Base-by-base conservation (phyloP, 2,797 vertebrate species). In the Arctocebus calabarensis region DNA sequence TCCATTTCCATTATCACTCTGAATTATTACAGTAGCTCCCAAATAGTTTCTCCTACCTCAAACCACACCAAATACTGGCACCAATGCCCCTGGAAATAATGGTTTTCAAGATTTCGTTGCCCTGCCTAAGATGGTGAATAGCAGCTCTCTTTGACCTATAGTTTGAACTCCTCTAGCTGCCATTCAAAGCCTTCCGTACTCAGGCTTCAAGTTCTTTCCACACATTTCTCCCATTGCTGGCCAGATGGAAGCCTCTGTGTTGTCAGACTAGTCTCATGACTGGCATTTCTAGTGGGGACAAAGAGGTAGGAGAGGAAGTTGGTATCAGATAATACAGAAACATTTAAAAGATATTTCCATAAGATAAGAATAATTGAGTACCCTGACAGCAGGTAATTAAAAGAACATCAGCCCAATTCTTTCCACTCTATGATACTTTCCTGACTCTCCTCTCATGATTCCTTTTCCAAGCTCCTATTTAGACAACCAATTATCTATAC, bases 271-370 rank as follows among this genome's bases (percentile, higher is more conserved):
- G n/a, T 74, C 71, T 92, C 68, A 93, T 19, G 27, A 27, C 48
- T 81, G 71, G 59, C 57, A 85, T 84, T 61, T 91, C 81, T 81
- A 82, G 48, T 10, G 32, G 22, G 48, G 52, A 82, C 61, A 92
- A 92, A 55, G 43, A 73, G 16, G 3, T 52, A 95, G 40, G 43
- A 89, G 79, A 81, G 71, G 52, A 95, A 91, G 29, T 16, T 86
- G 25, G 71, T 75, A 95, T 68, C 55, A 73, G 34, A 64, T 40
- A 95, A 95, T 88, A 77, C 20, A 43, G 59, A 90, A 91, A 94
- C 64, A 91, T 48, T 88, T 59, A 95, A 95, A 89, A 94, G 40
- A 45, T 92, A 96, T 79, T 95, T 94, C 82, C 59, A 48, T 70
- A 86, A 85, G 84, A 75, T 89, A 87, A 88, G 40, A 94, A 74